phyloP scores from a whole-genome alignment of 2,113 vertebrate genomes.

The Dicentrarchus labrax region DNA sequence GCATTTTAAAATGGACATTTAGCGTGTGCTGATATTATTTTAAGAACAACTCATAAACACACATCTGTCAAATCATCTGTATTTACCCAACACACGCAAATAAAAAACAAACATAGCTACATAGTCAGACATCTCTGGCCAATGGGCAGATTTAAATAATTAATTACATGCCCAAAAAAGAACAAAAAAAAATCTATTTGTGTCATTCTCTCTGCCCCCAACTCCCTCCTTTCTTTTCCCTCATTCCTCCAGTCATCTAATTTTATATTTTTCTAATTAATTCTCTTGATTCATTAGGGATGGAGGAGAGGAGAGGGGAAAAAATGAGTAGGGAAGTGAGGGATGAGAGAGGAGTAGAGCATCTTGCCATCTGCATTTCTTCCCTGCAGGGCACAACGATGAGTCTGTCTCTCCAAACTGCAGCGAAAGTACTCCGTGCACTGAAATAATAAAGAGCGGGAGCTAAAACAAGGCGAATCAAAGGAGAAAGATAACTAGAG shows the following conservation, averaged over 20 bases:
- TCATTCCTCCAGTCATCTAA: conserved; percentile 42
- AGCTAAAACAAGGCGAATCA: conserved; percentile 53
- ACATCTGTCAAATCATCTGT: conserved; percentile 2
- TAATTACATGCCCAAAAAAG: conserved; percentile 13
- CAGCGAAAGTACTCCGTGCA: conserved; percentile 50
- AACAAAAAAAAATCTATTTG: conserved; percentile 25
- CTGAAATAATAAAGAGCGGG: conserved; percentile 64
- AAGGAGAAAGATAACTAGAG: conserved; percentile 58
- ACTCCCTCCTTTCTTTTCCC: not conserved
- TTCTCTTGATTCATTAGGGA: conserved; percentile 73
- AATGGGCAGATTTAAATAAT: conserved; percentile 18
- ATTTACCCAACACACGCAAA: not conserved
- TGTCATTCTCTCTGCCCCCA: conserved; percentile 15
- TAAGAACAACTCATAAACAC: not conserved
- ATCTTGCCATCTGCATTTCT: conserved; percentile 78
- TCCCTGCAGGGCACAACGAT: conserved; percentile 68
- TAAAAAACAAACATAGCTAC: not conserved
- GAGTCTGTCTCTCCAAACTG: conserved; percentile 70
- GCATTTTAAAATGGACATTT: not conserved
- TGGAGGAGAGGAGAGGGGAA: conserved; percentile 20
- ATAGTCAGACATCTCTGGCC: not conserved
- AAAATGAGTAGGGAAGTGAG: conserved; percentile 50
- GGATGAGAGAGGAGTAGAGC: conserved; percentile 67
- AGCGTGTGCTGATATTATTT: not conserved
- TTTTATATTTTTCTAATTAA: conserved; percentile 71